A percentile compares a stretch with the other conserved stretches of the same genome.
Evolutionary conservation across 1,140 invertebrate genomes (phyloP).

Genomic region (Bombus impatiens): DNA sequence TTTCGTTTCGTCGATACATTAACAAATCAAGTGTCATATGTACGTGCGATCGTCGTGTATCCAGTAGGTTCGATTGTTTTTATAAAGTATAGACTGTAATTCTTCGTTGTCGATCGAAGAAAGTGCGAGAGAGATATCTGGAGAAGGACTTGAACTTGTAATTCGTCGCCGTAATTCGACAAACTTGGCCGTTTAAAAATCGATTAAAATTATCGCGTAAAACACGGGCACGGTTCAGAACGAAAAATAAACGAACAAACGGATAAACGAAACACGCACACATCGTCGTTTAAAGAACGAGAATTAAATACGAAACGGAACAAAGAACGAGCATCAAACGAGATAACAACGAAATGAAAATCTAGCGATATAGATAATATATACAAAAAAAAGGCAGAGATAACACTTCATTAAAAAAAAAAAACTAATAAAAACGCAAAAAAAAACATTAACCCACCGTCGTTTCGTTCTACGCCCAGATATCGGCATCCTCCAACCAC

Average conservation of each 20-base stretch:
- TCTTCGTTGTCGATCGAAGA: slow-evolving; percentile 17
- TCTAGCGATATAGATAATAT: slow-evolving; percentile 34
- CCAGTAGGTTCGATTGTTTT: slow-evolving; percentile 15
- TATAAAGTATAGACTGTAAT: neutral
- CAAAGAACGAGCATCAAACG: slow-evolving; percentile 22
- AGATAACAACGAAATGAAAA: slow-evolving; percentile 35
- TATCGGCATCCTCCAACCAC: slow-evolving; percentile 79
- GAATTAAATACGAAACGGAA: slow-evolving; percentile 11
- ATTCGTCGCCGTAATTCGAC: slow-evolving; percentile 14
- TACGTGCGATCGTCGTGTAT: slow-evolving; percentile 10
- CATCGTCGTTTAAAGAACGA: slow-evolving; percentile 11
- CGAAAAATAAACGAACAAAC: neutral
- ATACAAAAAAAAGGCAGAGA: slow-evolving; percentile 15
- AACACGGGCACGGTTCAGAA: neutral
- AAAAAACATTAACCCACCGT: slow-evolving; percentile 63
- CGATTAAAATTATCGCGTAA: neutral
- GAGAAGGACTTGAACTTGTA: slow-evolving; percentile 20
- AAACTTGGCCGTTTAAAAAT: neutral
- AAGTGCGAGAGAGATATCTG: slow-evolving; percentile 14
- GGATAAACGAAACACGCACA: slow-evolving; percentile 13
- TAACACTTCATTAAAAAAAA: slow-evolving; percentile 12
- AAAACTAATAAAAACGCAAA: slow-evolving; percentile 1
- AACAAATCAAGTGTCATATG: slow-evolving; percentile 44
- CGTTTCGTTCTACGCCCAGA: slow-evolving; percentile 79
- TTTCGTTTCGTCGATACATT: slow-evolving; percentile 3